These are phyloP conservation scores for Drosophila auraria DNA, from an alignment of 1,140 invertebrate genomes.

Conservation along the genomic window DNA sequence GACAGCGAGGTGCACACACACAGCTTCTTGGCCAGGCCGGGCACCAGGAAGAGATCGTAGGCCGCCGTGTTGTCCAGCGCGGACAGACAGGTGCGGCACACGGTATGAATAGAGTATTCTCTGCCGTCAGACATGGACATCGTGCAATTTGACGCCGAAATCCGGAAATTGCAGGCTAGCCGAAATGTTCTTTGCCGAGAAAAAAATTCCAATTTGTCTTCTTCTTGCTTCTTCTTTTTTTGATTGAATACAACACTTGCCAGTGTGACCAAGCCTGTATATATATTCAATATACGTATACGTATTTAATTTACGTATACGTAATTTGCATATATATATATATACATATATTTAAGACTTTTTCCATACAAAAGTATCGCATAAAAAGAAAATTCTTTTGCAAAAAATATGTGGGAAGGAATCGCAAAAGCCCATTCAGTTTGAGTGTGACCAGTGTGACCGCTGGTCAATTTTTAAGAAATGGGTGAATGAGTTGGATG, in stretches of 20 bases:
- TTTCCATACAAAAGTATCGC: no score
- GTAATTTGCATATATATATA: no score
- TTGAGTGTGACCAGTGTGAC: no score
- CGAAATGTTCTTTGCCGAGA: slow-evolving; percentile 30
- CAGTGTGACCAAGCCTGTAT: neutral
- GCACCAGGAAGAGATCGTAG: slow-evolving; percentile 74
- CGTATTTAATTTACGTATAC: no score
- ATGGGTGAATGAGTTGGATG: no score
- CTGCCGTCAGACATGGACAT: slow-evolving; percentile 73
- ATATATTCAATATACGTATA: no score
- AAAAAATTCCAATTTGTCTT: slow-evolving; percentile 25
- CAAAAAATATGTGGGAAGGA: no score
- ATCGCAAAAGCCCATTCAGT: no score
- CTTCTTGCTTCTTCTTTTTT: neutral
- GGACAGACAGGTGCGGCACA: slow-evolving; percentile 78
- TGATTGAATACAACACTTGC: slow-evolving; percentile 42
- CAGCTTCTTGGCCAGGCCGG: slow-evolving; percentile 77
- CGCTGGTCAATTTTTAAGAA: no score
- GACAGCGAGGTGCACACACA: slow-evolving; percentile 75
- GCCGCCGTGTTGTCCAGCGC: slow-evolving; percentile 58
- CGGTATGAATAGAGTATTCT: slow-evolving; percentile 75
- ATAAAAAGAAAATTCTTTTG: no score
- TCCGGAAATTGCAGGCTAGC: slow-evolving; percentile 22
- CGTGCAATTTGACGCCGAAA: slow-evolving; percentile 29
- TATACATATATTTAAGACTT: no score